Percentiles rank a stretch among this genome's conserved stretches.
Conservation (phyloP, 2,888 invertebrate genomes). For the Amaurobius ferox region DNA sequence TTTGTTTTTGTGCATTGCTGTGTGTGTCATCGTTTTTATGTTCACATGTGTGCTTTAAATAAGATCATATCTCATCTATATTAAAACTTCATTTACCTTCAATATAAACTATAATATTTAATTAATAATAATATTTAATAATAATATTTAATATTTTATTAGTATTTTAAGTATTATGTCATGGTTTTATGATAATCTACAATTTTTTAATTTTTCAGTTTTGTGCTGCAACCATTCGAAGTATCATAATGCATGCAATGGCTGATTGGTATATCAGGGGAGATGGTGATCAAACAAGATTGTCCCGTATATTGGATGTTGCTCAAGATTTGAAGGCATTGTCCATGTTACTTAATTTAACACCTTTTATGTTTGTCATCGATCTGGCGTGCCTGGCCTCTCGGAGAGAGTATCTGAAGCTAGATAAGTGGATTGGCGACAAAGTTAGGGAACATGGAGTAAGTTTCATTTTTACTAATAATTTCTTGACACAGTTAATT, state of each 20-base stretch:
- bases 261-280: constrained; percentile 96
- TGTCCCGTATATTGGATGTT: constrained; percentile 96
- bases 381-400: constrained; percentile 98
- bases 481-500: too few relatives aligned
- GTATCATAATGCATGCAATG: constrained; percentile 86
- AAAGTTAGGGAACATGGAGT: constrained; percentile 96
- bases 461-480: too few relatives aligned
- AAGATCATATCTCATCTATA: too few relatives aligned
- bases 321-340: constrained; percentile 94
- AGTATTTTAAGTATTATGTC: too few relatives aligned
- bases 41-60: too few relatives aligned
- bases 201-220: constrained; percentile 39
- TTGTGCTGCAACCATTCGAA: constrained; percentile 31
- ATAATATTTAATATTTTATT: too few relatives aligned
- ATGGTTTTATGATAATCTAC: too few relatives aligned
- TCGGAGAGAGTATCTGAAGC: constrained; percentile 94
- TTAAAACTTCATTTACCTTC: too few relatives aligned
- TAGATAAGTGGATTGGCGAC: constrained; percentile 99
- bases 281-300: constrained; percentile 93
- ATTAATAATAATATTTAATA: too few relatives aligned
- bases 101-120: too few relatives aligned
- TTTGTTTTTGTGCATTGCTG: too few relatives aligned
- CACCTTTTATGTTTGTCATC: constrained; percentile 96
- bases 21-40: too few relatives aligned
- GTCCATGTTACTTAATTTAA: constrained; percentile 91